Evolutionary conservation across 2,797 vertebrate genomes (phyloP).

Genomic region (Oophaga sylvatica): DNA sequence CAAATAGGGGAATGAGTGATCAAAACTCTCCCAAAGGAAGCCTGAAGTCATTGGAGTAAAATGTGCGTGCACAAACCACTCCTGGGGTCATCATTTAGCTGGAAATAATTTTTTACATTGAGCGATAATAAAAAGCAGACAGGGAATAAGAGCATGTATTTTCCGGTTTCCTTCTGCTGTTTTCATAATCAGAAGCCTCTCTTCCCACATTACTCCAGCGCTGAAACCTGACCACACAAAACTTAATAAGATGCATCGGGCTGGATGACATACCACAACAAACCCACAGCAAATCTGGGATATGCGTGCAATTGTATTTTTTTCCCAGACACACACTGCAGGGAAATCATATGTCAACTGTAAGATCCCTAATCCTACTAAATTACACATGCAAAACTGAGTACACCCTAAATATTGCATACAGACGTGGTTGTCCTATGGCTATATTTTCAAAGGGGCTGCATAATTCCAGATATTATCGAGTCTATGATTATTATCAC

Average conservation of each 20-base stretch:
- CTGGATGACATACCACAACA: slow-evolving; percentile 44
- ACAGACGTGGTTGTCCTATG: slow-evolving; percentile 4
- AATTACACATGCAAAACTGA: slow-evolving; percentile 16
- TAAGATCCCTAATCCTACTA: slow-evolving; percentile 35
- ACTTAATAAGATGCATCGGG: slow-evolving; percentile 1
- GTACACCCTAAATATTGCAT: slow-evolving; percentile 24
- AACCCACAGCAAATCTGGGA: slow-evolving; percentile 29
- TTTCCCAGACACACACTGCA: slow-evolving; percentile 18
- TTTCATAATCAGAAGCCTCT: slow-evolving; percentile 69
- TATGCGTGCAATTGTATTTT: slow-evolving; percentile 30
- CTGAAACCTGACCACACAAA: slow-evolving; percentile 64
- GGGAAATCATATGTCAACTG: slow-evolving; percentile 26
- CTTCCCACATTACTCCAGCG: slow-evolving; percentile 64
- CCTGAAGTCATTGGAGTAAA: slow-evolving; percentile 66
- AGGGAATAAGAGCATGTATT: slow-evolving; percentile 70
- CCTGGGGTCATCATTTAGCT: slow-evolving; percentile 70
- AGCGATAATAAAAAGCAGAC: slow-evolving; percentile 74
- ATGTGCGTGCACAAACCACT: slow-evolving; percentile 61
- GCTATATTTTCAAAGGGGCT: not conserved
- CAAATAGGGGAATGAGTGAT: slow-evolving; percentile 67
- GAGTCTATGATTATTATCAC: slow-evolving; percentile 18
- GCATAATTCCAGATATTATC: slow-evolving; percentile 17
- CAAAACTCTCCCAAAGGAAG: slow-evolving; percentile 71
- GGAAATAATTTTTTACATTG: slow-evolving; percentile 72
- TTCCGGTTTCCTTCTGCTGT: slow-evolving; percentile 73